A percentile compares a stretch with the other conserved stretches of the same genome.
phyloP scores from a whole-genome alignment of 1,140 invertebrate genomes.

The Frieseomelitta varia region DNA sequence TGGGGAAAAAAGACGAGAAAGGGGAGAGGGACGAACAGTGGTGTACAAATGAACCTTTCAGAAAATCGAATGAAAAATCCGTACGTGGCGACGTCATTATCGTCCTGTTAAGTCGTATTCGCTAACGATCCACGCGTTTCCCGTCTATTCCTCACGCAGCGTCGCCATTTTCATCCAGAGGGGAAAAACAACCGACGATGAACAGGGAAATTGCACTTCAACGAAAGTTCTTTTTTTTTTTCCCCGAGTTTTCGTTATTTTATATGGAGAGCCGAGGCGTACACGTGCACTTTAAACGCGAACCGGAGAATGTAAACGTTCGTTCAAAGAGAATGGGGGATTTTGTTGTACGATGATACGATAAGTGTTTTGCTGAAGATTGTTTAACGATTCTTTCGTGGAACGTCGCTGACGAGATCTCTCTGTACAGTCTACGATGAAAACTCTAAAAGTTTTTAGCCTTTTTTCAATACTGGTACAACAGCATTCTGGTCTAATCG shows the following conservation, averaged over 20 bases:
- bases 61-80: slow-evolving; percentile 57
- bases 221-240: not conserved
- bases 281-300: not conserved
- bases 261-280: not conserved
- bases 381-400: not conserved
- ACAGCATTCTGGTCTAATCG: too few species aligned
- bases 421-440: too few species aligned
- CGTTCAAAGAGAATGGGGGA: not conserved
- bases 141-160: slow-evolving; percentile 22
- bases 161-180: slow-evolving; percentile 20
- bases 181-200: not conserved
- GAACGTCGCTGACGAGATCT: not conserved
- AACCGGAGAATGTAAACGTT: slow-evolving; percentile 2
- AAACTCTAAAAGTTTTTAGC: not conserved
- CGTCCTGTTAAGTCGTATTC: slow-evolving; percentile 39
- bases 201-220: slow-evolving; percentile 32
- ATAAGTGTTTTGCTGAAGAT: not conserved
- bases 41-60: slow-evolving; percentile 51
- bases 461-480: not conserved
- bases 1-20: slow-evolving; percentile 4
- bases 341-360: not conserved
- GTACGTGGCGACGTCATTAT: slow-evolving; percentile 65
- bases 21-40: not conserved
- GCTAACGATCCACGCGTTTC: slow-evolving; percentile 62
- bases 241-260: not conserved